Conservation (phyloP, 2,113 vertebrate genomes). For the Hypocryptadius cinnamomeus region DNA sequence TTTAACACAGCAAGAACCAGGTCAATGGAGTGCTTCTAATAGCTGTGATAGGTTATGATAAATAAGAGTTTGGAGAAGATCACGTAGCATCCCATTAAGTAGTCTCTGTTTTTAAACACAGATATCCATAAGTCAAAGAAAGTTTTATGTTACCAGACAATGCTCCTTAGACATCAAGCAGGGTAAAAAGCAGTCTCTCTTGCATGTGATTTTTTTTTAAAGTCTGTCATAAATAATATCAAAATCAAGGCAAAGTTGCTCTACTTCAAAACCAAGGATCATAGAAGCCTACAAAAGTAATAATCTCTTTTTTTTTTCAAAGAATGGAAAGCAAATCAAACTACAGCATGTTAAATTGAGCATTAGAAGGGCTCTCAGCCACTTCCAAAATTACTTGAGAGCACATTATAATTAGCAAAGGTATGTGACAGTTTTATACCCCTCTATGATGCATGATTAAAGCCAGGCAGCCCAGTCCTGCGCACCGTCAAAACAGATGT, state of each 20-base stretch:
- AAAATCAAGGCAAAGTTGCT: neutral
- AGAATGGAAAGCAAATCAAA: constrained; percentile 11
- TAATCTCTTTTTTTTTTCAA: neutral
- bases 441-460: constrained; percentile 55
- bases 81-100: neutral
- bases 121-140: neutral
- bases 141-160: neutral
- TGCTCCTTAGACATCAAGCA: neutral
- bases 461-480: constrained; percentile 52
- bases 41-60: neutral
- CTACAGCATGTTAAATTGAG: constrained; percentile 3
- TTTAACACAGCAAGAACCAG: neutral
- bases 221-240: neutral
- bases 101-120: neutral
- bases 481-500: constrained; percentile 45
- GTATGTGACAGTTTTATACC: constrained; percentile 60
- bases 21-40: neutral
- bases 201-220: neutral
- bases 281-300: neutral
- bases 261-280: neutral
- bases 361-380: constrained; percentile 24
- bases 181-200: neutral
- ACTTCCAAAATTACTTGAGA: constrained; percentile 58
- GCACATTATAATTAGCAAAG: constrained; percentile 62
- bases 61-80: neutral